A percentile compares a stretch with the other conserved stretches of the same genome.
Evolutionary conservation across 2,113 vertebrate species (phyloP).

Genomic region (Cynoglossus semilaevis): DNA sequence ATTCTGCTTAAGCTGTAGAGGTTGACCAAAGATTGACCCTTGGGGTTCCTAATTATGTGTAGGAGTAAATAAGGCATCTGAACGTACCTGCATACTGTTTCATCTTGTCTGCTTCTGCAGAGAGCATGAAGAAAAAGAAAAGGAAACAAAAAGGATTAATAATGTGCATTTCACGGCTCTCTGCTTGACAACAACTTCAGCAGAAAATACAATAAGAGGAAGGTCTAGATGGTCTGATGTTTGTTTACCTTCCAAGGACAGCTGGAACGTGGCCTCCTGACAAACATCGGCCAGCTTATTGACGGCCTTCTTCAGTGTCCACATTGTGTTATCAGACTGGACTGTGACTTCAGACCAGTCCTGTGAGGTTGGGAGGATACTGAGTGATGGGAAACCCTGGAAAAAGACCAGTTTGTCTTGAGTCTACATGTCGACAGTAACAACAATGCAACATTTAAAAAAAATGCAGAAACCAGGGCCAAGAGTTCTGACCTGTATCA

Average conservation of each 20-base stretch:
- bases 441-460: background rate
- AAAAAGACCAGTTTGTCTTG: background rate
- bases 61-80: background rate
- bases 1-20: no score
- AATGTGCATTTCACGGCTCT: background rate
- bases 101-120: slow-evolving; percentile 37
- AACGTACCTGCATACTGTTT: slow-evolving; percentile 40
- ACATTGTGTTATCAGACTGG: slow-evolving; percentile 15
- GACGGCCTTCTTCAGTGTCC: slow-evolving; percentile 26
- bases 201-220: no score
- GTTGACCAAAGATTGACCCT: no score
- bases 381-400: slow-evolving; percentile 38
- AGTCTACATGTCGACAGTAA: no score
- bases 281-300: slow-evolving; percentile 35
- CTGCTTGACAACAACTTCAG: background rate
- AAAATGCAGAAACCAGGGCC: no score
- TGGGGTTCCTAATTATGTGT: no score
- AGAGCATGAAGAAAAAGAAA: background rate
- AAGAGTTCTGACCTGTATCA: slow-evolving; percentile 51
- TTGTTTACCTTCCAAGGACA: slow-evolving; percentile 41
- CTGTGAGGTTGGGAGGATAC: slow-evolving; percentile 5
- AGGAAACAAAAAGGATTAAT: background rate
- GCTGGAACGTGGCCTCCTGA: slow-evolving; percentile 6
- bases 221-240: background rate
- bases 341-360: slow-evolving; percentile 48